These are phyloP conservation scores for Schizothorax lantsangensis DNA, from an alignment of 2,797 vertebrate species.

Conservation along the genomic window DNA sequence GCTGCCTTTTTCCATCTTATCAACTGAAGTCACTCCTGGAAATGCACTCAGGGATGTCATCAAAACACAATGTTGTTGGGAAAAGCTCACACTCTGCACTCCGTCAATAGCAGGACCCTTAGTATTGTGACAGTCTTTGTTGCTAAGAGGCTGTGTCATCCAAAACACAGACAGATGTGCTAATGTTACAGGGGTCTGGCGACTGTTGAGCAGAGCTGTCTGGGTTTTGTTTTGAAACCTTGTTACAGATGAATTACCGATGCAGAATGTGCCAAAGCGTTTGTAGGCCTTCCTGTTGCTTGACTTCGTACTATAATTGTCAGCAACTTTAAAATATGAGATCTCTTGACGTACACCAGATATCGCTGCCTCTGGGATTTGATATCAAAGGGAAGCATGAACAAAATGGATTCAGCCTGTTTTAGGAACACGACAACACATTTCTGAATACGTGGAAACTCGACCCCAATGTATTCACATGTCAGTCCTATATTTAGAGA, in stretches of 20 bases:
- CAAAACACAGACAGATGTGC: conserved; percentile 1
- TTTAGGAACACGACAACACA: conserved; percentile 10
- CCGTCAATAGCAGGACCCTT: neutral
- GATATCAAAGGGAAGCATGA: conserved; percentile 11
- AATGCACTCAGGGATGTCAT: conserved; percentile 25
- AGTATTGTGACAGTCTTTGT: conserved; percentile 30
- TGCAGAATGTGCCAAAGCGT: neutral
- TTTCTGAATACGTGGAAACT: conserved; percentile 31
- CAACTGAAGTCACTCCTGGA: conserved; percentile 34
- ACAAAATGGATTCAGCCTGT: conserved; percentile 1
- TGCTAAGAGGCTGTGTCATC: conserved; percentile 7
- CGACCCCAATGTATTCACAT: neutral
- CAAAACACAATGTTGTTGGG: conserved; percentile 26
- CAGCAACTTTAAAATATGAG: conserved; percentile 5
- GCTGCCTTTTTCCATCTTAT: conserved; percentile 26
- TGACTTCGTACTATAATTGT: conserved; percentile 5
- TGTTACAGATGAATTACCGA: conserved; percentile 27
- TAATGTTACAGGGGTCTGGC: conserved; percentile 20
- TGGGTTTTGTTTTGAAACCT: conserved; percentile 34
- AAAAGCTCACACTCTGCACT: conserved; percentile 25
- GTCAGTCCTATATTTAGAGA: conserved; percentile 12
- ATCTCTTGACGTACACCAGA: conserved; percentile 9
- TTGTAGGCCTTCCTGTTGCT: conserved; percentile 23
- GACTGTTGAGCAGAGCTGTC: neutral
- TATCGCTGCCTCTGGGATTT: conserved; percentile 15